Evolutionary conservation across 2,797 vertebrate species (phyloP).

Genomic region (Sebastes diaconus): DNA sequence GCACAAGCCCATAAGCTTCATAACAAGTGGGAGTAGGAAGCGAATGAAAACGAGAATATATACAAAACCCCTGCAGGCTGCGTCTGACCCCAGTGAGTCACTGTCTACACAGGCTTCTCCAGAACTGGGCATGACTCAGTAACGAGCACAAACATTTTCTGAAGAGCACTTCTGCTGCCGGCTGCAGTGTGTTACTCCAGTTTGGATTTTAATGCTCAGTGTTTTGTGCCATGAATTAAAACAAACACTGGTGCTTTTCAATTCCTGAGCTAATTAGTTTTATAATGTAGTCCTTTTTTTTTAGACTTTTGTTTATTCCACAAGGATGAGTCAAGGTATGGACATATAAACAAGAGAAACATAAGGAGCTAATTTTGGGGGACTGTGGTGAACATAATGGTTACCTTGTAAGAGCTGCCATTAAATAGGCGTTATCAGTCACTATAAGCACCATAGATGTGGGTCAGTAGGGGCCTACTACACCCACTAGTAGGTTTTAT

Average conservation of each 20-base stretch:
- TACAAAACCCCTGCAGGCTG: conserved; percentile 55
- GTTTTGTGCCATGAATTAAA: not conserved
- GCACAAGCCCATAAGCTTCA: conserved; percentile 17
- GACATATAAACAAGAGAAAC: not conserved
- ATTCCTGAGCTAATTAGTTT: not conserved
- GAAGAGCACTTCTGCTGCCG: conserved; percentile 27
- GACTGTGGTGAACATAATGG: not conserved
- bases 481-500: too few relatives aligned
- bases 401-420: not conserved
- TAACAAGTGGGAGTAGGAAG: conserved; percentile 49
- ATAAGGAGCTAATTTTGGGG: not conserved
- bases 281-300: not conserved
- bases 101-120: conserved; percentile 56
- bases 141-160: conserved; percentile 21
- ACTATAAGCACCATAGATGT: too few relatives aligned
- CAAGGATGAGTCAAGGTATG: not conserved
- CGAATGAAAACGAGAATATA: conserved; percentile 22
- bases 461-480: too few relatives aligned
- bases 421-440: too few relatives aligned
- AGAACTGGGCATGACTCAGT: conserved; percentile 50
- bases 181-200: not conserved
- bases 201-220: not conserved
- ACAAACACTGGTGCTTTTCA: not conserved
- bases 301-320: not conserved
- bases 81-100: conserved; percentile 73